Evolutionary conservation across 2,113 vertebrate genomes (phyloP).

Genomic region (Ornithorhynchus anatinus): DNA sequence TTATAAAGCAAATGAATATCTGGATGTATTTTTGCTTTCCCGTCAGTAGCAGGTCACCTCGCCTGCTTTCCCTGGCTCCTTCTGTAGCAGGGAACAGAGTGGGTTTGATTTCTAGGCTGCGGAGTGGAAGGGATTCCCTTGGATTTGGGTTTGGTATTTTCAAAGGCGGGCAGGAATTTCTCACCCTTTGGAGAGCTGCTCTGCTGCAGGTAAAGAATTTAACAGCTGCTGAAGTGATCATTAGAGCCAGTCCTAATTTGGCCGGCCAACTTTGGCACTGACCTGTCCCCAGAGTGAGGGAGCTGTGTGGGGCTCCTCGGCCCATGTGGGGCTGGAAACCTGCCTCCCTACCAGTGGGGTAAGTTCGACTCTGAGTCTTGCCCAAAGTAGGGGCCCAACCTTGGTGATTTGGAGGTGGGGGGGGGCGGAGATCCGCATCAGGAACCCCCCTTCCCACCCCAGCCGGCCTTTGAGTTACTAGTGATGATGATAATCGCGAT

Average conservation of each 20-base stretch:
- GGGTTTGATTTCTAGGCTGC: slow-evolving; percentile 51
- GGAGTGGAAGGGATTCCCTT: slow-evolving; percentile 36
- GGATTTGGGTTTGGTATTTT: slow-evolving; percentile 66
- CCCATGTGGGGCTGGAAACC: slow-evolving; percentile 45
- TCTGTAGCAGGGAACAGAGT: slow-evolving; percentile 13
- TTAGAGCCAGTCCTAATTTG: slow-evolving; percentile 71
- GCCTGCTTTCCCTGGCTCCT: slow-evolving; percentile 2
- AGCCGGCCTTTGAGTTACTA: no score
- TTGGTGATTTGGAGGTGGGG: no score
- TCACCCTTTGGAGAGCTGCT: slow-evolving; percentile 67
- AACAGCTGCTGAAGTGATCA: slow-evolving; percentile 64
- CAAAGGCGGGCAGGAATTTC: slow-evolving; percentile 74
- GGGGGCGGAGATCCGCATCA: no score
- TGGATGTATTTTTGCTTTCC: slow-evolving; percentile 28
- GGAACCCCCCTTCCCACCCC: no score
- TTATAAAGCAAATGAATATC: slow-evolving; percentile 29
- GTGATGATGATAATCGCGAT: no score
- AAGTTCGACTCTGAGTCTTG: no score
- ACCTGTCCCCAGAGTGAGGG: slow-evolving; percentile 54
- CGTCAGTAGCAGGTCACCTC: slow-evolving; percentile 16
- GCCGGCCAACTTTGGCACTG: slow-evolving; percentile 61
- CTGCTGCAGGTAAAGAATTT: slow-evolving; percentile 77
- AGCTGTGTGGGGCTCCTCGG: slow-evolving; percentile 36
- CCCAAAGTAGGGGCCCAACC: no score
- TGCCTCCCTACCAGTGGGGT: no score